Percentiles rank a stretch among this genome's conserved stretches.
Evolutionary conservation across 2,797 vertebrate genomes (phyloP).

Genomic region (Centropyge bicolor): DNA sequence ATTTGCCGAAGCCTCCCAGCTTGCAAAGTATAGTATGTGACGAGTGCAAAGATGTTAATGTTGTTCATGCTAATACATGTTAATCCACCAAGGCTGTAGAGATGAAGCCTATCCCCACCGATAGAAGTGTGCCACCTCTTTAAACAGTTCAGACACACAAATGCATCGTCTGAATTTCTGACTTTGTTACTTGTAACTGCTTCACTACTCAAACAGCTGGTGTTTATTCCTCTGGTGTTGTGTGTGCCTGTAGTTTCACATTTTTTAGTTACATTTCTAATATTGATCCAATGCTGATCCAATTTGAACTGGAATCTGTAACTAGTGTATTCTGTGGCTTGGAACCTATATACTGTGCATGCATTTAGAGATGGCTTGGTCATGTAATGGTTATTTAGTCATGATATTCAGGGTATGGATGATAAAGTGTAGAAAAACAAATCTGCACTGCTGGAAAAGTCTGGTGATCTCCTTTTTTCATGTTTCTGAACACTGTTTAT

Average conservation of each 20-base stretch:
- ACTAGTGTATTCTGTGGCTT: too few relatives aligned
- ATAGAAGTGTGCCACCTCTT: neutral
- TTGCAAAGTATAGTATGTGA: constrained; percentile 11
- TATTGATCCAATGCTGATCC: neutral
- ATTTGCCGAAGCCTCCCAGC: constrained; percentile 10
- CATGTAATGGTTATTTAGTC: neutral
- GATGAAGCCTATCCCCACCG: neutral
- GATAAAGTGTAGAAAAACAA: neutral
- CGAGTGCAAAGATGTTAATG: constrained; percentile 16
- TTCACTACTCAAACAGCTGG: neutral
- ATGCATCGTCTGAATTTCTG: neutral
- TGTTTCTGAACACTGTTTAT: constrained; percentile 29
- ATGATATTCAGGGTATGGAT: neutral
- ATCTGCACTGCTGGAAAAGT: neutral
- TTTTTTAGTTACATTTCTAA: neutral
- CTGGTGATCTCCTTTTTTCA: neutral
- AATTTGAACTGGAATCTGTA: neutral
- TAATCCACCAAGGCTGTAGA: constrained; percentile 9
- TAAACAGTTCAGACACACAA: neutral
- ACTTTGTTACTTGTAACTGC: neutral
- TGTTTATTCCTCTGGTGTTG: neutral
- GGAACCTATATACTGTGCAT: neutral
- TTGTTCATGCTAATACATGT: constrained; percentile 17
- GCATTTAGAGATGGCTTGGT: neutral
- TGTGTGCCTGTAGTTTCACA: neutral